A percentile compares a stretch with the other conserved stretches of the same genome.
Evolutionary conservation across 2,113 vertebrate species (phyloP).

Genomic region (Gopherus evgoodei): DNA sequence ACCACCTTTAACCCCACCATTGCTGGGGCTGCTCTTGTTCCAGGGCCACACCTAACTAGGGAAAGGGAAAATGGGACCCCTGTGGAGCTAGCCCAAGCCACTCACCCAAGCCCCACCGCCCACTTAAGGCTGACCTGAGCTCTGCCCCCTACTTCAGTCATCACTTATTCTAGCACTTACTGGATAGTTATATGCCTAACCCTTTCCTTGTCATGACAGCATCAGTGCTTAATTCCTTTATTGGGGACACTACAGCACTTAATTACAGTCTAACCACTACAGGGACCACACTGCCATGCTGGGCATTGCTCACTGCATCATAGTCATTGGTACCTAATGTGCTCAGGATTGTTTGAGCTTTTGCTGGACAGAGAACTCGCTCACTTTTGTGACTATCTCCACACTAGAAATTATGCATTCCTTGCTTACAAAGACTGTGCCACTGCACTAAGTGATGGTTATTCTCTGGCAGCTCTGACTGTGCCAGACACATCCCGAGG

Average conservation of each 20-base stretch:
- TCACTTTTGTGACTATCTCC: not conserved
- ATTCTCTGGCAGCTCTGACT: not conserved
- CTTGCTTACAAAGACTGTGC: not conserved
- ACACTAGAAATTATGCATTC: not conserved
- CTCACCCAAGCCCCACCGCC: too few species aligned
- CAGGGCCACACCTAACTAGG: not conserved
- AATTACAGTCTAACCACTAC: rapidly evolving
- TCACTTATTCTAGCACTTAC: not conserved
- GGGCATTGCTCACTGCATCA: not conserved
- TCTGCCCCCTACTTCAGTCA: not conserved
- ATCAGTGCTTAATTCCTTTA: not conserved
- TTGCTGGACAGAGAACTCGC: not conserved
- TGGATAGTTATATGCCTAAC: not conserved
- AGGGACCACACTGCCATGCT: not conserved
- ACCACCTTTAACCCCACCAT: not conserved
- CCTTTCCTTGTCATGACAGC: not conserved
- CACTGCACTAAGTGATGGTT: not conserved
- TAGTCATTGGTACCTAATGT: not conserved
- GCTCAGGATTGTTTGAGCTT: not conserved
- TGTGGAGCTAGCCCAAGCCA: too few species aligned
- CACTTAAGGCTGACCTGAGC: too few species aligned
- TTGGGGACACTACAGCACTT: not conserved
- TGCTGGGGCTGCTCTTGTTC: not conserved
- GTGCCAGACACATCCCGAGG: not conserved
- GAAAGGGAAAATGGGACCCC: too few species aligned